A percentile compares a stretch with the other conserved stretches of the same genome.
Evolutionary conservation across 2,113 vertebrate genomes (phyloP).

Genomic region (Gadus chalcogrammus): DNA sequence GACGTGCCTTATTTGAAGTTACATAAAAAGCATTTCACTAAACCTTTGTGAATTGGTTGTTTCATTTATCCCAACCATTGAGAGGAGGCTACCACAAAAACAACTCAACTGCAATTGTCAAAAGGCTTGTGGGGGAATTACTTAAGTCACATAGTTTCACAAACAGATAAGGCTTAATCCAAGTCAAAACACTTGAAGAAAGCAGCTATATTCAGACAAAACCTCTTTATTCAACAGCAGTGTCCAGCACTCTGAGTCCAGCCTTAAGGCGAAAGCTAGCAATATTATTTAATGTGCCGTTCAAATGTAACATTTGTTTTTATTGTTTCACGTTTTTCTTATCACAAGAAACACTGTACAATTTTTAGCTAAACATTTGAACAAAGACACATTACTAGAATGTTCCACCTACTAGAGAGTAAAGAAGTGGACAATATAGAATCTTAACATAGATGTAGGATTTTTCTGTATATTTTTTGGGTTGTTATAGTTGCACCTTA

Average conservation of each 20-base stretch:
- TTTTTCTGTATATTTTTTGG: background rate
- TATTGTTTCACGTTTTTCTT: conserved; percentile 14
- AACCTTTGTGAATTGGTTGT: conserved; percentile 47
- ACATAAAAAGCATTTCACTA: conserved; percentile 53
- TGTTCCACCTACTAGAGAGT: conserved; percentile 46
- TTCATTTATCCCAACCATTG: conserved; percentile 42
- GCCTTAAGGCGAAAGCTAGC: conserved; percentile 38
- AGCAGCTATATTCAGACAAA: conserved; percentile 33
- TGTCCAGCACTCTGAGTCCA: conserved; percentile 66
- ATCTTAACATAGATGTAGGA: conserved; percentile 17
- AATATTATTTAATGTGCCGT: conserved; percentile 39
- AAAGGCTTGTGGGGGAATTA: conserved; percentile 50
- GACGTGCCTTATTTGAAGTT: conserved; percentile 46
- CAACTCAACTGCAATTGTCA: conserved; percentile 56
- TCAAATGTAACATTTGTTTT: conserved; percentile 38
- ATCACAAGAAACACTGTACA: conserved; percentile 64
- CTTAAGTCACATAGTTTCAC: conserved; percentile 61
- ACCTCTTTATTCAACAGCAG: conserved; percentile 42
- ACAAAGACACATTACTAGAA: conserved; percentile 51
- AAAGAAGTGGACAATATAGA: conserved; percentile 44
- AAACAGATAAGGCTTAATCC: conserved; percentile 46
- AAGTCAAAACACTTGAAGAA: conserved; percentile 47
- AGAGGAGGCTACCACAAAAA: conserved; percentile 54
- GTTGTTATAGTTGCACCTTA: background rate
- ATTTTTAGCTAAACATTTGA: conserved; percentile 51